Evolutionary conservation across 64 coral and sea anemone genomes (phyloP), one percentile per base, ranked within the genome.

Genomic region (Cladopsammia gracilis): DNA sequence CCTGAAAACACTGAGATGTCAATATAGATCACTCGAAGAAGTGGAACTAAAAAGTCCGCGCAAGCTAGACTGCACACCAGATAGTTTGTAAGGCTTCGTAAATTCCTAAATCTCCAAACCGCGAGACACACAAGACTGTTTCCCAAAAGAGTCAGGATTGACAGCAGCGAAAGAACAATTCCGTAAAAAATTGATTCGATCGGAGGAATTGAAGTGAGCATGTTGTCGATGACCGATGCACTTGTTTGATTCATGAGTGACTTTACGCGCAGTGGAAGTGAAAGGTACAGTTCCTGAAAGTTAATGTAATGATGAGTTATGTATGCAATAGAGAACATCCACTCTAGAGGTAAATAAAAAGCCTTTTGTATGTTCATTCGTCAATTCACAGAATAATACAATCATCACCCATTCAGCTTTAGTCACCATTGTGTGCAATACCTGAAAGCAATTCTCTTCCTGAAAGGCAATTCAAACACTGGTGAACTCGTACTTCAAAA

Each of bases 61-160:
- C 88, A 23, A 20, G 90, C 92, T 9, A 96, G 82, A 64, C 95
- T 96, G 53, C 95, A 96, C 10, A 96, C 95, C 19, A 96, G 93
- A 73, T 96, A 96, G 80, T 96, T 93, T 24, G 95, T 96, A 24
- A 96, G 24, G 72, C 25, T 90, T 67, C 95, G 42, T 18, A 96
- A 82, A 90, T 96, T 93, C 62, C 91, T 86, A 46, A 96, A 96
- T 86, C 95, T 83, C 91, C 95, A 96, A 78, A 93, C 77, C 10
- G 85, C 87, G 8, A 94, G 45, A 49, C 95, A 96, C 19, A 96
- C 95, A 34, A 94, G 73, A 6, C 86, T 87, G 79, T 96, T 96
- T 43, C 95, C 95, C 45, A 94, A 56, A 61, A 93, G 73, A 42
- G 90, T 96, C 4, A 96, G 11, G 61, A 68, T 12, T 47, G 79